Percentiles rank a stretch among this genome's conserved stretches.
Conservation (phyloP, 2,113 vertebrate genomes). For the Rhombomys opimus region DNA sequence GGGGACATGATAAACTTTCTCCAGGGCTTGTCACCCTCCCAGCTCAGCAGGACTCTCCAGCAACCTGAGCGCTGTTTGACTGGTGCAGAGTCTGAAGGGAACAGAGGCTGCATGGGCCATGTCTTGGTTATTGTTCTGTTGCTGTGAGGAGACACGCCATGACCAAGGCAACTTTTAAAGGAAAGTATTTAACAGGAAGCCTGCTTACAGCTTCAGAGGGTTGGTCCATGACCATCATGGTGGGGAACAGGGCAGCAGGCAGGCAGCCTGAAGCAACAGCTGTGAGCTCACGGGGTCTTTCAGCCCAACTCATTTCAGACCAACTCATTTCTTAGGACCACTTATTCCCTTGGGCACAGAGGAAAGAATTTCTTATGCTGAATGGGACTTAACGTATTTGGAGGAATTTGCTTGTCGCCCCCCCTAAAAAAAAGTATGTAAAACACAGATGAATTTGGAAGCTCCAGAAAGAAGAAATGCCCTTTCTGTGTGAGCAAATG, state of each 20-base stretch:
- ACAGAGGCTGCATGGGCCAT: too few species aligned
- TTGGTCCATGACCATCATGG: background rate
- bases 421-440: background rate
- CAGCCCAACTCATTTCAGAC: too few species aligned
- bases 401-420: background rate
- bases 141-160: too few species aligned
- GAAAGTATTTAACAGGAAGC: background rate
- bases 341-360: background rate
- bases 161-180: background rate
- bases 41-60: background rate
- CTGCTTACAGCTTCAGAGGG: background rate
- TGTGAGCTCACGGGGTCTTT: background rate
- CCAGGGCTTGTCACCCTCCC: background rate
- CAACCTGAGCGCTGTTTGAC: background rate
- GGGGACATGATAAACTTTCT: background rate
- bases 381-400: background rate
- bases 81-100: background rate
- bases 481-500: background rate
- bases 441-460: background rate
- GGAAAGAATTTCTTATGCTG: background rate
- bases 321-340: background rate
- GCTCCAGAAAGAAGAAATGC: background rate
- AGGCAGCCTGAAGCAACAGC: background rate
- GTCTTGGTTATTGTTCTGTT: background rate
- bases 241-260: background rate